These are phyloP conservation scores for Artemia sinica DNA, from an alignment of 2,888 invertebrate species.

Conservation along the genomic window DNA sequence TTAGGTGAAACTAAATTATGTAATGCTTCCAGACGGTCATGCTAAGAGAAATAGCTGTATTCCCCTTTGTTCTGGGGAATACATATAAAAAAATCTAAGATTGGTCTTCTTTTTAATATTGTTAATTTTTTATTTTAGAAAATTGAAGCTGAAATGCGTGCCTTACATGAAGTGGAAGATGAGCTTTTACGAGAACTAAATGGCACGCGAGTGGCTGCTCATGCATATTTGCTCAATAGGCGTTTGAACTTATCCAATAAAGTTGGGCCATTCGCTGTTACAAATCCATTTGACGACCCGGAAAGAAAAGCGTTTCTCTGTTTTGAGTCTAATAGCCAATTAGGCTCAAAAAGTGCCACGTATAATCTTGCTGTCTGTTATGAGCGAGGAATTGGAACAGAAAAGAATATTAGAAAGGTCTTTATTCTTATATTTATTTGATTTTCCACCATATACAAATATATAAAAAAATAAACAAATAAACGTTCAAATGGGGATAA, in stretches of 20 bases:
- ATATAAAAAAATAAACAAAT: too few relatives aligned
- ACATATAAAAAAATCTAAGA: too few relatives aligned
- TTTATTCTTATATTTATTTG: constrained; percentile 7
- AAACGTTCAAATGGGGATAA: too few relatives aligned
- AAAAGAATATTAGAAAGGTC: not conserved
- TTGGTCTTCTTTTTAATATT: too few relatives aligned
- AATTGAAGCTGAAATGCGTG: not conserved
- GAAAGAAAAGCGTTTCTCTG: constrained; percentile 18
- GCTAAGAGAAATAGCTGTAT: too few relatives aligned
- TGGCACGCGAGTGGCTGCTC: not conserved
- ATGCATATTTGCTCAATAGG: not conserved
- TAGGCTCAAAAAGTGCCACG: constrained; percentile 13
- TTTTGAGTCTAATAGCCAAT: constrained; percentile 10
- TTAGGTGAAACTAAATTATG: too few relatives aligned
- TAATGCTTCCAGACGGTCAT: too few relatives aligned
- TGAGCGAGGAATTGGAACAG: constrained; percentile 19
- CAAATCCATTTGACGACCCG: not conserved
- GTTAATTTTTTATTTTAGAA: not conserved
- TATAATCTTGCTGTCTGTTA: constrained; percentile 19
- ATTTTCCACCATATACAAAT: not conserved
- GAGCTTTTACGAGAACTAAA: not conserved
- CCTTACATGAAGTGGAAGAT: not conserved
- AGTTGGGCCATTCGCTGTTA: constrained; percentile 10
- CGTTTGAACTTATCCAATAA: not conserved
- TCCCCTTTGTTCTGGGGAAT: too few relatives aligned